Conservation (phyloP, 1,140 invertebrate genomes). For the Heliconius eleuchia region DNA sequence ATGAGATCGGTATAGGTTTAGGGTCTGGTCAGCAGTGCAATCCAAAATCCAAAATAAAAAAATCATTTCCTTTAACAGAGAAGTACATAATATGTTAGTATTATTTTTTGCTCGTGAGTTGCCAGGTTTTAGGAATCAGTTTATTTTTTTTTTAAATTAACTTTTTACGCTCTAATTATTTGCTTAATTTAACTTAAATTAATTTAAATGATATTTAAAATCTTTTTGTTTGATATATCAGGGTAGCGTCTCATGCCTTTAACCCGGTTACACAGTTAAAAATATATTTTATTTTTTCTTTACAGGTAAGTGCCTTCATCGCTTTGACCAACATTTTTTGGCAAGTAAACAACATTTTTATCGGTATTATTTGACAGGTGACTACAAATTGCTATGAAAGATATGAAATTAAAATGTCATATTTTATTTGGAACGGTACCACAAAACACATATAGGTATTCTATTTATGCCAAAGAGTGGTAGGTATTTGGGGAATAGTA, state of each 20-base stretch:
- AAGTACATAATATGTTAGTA: too few species aligned
- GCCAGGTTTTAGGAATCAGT: too few species aligned
- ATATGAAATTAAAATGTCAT: constrained; percentile 9
- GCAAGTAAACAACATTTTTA: constrained; percentile 25
- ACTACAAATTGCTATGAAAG: constrained; percentile 29
- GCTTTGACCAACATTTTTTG: constrained; percentile 19
- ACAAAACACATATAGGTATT: neutral
- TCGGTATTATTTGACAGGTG: constrained; percentile 19
- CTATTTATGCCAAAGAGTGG: neutral
- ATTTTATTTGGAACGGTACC: neutral
- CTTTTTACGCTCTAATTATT: too few species aligned
- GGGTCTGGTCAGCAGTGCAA: too few species aligned
- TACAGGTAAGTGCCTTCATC: constrained; percentile 45
- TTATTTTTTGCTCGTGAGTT: too few species aligned
- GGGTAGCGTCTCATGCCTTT: neutral
- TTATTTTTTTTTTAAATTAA: neutral
- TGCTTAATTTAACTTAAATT: too few species aligned
- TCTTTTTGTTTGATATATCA: neutral
- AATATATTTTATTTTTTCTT: constrained; percentile 31
- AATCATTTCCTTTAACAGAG: too few species aligned
- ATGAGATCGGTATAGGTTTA: too few species aligned
- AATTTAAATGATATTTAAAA: neutral
- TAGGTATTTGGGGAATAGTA: too few species aligned
- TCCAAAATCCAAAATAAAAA: too few species aligned
- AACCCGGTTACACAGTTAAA: constrained; percentile 10